phyloP scores from a whole-genome alignment of 2,797 vertebrate genomes.

The Pygocentrus nattereri region DNA sequence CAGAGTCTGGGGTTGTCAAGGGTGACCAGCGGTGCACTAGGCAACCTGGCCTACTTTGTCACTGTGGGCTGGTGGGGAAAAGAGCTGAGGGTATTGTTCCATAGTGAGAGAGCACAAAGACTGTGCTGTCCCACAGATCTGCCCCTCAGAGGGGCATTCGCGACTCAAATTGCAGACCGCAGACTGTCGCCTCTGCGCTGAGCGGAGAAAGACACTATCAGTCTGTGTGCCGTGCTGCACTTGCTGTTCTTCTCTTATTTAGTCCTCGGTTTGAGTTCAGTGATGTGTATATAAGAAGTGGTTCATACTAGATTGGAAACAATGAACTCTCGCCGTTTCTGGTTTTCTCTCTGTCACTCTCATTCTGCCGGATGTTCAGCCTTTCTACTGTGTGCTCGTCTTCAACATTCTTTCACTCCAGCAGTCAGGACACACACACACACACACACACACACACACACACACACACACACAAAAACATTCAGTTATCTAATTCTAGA shows the following conservation, averaged over 20 bases:
- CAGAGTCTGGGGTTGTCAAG: constrained; percentile 62
- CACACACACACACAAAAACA: neutral
- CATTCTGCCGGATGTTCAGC: neutral
- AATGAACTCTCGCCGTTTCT: neutral
- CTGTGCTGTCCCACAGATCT: constrained; percentile 38
- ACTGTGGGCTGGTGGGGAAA: constrained; percentile 42
- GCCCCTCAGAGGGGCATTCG: neutral
- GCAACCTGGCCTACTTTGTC: constrained; percentile 59
- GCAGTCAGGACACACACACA: constrained; percentile 24
- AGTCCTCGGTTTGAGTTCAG: constrained; percentile 16
- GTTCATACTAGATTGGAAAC: constrained; percentile 13
- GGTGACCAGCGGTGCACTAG: constrained; percentile 61
- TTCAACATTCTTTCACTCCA: constrained; percentile 32
- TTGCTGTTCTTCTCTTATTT: constrained; percentile 10
- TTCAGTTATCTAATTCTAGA: no score
- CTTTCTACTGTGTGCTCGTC: constrained; percentile 28
- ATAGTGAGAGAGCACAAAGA: constrained; percentile 52
- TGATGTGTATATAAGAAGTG: constrained; percentile 11
- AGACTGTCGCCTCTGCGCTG: constrained; percentile 26
- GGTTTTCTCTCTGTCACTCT: neutral
- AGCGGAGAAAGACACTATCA: constrained; percentile 39
- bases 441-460: constrained; percentile 8
- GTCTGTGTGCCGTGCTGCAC: constrained; percentile 31
- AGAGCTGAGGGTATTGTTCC: constrained; percentile 52
- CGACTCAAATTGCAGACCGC: neutral